Conservation (phyloP, 2,888 invertebrate genomes). For the Odontomyia ornata region DNA sequence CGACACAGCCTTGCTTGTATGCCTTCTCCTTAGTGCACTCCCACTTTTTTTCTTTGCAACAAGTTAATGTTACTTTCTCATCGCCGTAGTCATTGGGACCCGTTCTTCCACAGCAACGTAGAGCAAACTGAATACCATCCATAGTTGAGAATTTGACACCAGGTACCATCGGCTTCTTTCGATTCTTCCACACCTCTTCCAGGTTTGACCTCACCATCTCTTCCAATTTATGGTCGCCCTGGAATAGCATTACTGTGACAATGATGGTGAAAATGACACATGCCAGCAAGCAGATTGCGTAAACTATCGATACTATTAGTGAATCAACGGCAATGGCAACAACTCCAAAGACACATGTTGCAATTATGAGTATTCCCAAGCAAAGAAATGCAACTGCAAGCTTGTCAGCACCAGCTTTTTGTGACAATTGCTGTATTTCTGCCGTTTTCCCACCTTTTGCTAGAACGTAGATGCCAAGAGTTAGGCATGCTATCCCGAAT, state of each 20-base stretch:
- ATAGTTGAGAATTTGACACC: background rate
- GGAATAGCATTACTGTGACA: background rate
- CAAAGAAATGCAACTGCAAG: background rate
- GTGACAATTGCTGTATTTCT: background rate
- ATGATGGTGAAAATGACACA: background rate
- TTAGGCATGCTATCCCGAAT: background rate
- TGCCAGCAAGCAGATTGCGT: background rate
- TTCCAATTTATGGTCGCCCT: background rate
- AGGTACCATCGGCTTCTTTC: background rate
- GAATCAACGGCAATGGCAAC: background rate
- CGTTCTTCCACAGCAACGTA: background rate
- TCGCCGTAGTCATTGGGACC: background rate
- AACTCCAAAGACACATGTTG: background rate
- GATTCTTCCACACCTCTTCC: background rate
- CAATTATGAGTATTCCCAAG: background rate
- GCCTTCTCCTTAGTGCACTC: background rate
- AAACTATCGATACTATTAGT: background rate
- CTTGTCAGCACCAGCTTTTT: background rate
- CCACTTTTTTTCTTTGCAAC: background rate
- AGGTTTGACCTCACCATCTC: background rate
- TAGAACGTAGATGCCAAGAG: background rate
- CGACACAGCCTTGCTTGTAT: background rate
- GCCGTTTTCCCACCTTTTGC: background rate
- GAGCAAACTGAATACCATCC: background rate
- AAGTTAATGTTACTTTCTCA: background rate